phyloP scores from a whole-genome alignment of 2,888 invertebrate species.

The Tetheella fluctuosa region DNA sequence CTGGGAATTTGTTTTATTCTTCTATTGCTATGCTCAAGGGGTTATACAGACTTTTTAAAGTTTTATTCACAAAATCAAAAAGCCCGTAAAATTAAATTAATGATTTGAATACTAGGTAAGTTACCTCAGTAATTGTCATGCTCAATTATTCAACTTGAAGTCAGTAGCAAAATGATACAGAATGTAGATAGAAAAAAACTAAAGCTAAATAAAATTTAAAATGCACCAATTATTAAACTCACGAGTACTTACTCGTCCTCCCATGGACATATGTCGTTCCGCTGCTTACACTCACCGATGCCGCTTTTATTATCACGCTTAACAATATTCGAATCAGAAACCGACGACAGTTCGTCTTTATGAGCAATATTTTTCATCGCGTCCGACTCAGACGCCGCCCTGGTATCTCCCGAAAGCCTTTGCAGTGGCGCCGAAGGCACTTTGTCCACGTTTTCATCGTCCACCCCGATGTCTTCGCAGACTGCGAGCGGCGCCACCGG shows the following conservation, averaged over 20 bases:
- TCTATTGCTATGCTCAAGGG: no score
- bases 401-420: constrained; percentile 54
- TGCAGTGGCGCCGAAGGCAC: constrained; percentile 75
- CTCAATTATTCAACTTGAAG: neutral
- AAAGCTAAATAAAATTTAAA: constrained; percentile 29
- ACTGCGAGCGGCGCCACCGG: constrained; percentile 87
- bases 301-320: constrained; percentile 70
- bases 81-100: neutral
- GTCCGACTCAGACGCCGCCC: constrained; percentile 65
- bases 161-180: neutral
- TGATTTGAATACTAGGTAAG: neutral
- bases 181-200: constrained; percentile 23
- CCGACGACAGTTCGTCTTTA: constrained; percentile 72
- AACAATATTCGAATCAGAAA: constrained; percentile 75
- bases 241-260: constrained; percentile 94
- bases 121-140: neutral
- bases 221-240: constrained; percentile 44
- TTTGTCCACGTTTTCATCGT: constrained; percentile 85
- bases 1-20: no score
- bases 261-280: constrained; percentile 96
- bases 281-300: constrained; percentile 76
- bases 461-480: constrained; percentile 87
- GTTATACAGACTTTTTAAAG: no score
- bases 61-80: neutral
- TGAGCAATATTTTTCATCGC: constrained; percentile 70